Conservation (phyloP, 2,113 vertebrate genomes). For the Oryzias curvinotus region DNA sequence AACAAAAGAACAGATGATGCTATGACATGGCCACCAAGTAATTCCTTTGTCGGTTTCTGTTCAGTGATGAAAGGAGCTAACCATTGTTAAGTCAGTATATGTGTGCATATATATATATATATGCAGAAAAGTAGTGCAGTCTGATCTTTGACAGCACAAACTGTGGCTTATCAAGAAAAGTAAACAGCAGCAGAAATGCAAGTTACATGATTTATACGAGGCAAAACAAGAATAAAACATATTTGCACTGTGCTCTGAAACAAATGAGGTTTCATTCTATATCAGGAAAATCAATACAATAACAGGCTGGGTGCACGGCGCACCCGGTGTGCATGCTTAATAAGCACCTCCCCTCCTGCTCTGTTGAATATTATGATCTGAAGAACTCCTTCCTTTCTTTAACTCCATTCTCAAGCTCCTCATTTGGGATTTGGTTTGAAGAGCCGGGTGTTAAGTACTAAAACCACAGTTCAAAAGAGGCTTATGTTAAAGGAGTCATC, state of each 20-base stretch:
- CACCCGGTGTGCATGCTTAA: conserved; percentile 63
- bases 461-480: conserved; percentile 76
- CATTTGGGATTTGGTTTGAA: conserved; percentile 71
- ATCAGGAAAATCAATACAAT: conserved; percentile 71
- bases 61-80: too few species aligned
- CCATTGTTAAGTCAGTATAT: too few species aligned
- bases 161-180: conserved; percentile 53
- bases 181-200: conserved; percentile 57
- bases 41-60: too few species aligned
- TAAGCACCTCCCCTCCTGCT: conserved; percentile 39
- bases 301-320: conserved; percentile 44
- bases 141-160: conserved; percentile 55
- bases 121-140: conserved; percentile 1
- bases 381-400: conserved; percentile 32
- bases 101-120: too few species aligned
- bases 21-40: too few species aligned
- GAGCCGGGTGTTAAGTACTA: conserved; percentile 71
- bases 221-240: conserved; percentile 70
- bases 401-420: conserved; percentile 58
- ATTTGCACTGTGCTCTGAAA: conserved; percentile 71
- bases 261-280: conserved; percentile 72
- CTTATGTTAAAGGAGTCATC: conserved; percentile 77
- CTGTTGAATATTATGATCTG: conserved; percentile 50
- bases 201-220: conserved; percentile 68
- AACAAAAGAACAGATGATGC: too few species aligned